phyloP scores from a whole-genome alignment of 2,888 invertebrate species.

The Andrena bucephala region DNA sequence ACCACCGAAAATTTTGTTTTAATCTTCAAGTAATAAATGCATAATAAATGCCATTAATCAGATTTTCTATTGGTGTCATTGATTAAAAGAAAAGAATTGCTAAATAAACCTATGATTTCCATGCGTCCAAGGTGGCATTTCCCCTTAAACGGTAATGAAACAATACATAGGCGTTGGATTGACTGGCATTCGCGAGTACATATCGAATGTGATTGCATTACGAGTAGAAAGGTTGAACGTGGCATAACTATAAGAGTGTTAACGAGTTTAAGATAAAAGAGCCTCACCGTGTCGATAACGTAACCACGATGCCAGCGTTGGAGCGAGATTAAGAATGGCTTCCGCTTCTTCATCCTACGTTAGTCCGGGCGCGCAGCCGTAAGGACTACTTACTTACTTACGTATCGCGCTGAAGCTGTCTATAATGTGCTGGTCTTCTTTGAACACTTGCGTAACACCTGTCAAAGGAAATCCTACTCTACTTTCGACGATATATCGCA shows the following conservation, averaged over 20 bases:
- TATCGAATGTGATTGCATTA: neutral
- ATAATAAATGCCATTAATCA: too few species aligned
- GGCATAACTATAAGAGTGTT: neutral
- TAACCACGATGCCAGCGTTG: neutral
- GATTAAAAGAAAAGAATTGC: too few species aligned
- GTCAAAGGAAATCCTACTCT: conserved; percentile 13
- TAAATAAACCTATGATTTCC: too few species aligned
- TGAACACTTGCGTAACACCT: conserved; percentile 17
- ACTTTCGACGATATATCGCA: neutral
- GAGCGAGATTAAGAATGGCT: conserved; percentile 11
- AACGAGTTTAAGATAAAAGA: conserved; percentile 4
- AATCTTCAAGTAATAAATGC: too few species aligned
- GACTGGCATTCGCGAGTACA: too few species aligned
- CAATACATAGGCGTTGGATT: too few species aligned
- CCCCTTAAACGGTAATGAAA: too few species aligned
- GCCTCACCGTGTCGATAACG: neutral
- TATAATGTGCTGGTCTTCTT: conserved; percentile 15
- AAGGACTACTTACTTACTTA: conserved; percentile 2
- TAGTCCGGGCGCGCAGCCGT: neutral
- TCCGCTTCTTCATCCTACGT: neutral
- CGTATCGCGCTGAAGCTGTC: neutral
- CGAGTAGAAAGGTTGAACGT: neutral
- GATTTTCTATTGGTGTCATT: too few species aligned
- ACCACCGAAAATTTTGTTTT: too few species aligned
- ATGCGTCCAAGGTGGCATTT: too few species aligned